Evolutionary conservation across 2,113 vertebrate species (phyloP).

Genomic region (Enhydra lutris): DNA sequence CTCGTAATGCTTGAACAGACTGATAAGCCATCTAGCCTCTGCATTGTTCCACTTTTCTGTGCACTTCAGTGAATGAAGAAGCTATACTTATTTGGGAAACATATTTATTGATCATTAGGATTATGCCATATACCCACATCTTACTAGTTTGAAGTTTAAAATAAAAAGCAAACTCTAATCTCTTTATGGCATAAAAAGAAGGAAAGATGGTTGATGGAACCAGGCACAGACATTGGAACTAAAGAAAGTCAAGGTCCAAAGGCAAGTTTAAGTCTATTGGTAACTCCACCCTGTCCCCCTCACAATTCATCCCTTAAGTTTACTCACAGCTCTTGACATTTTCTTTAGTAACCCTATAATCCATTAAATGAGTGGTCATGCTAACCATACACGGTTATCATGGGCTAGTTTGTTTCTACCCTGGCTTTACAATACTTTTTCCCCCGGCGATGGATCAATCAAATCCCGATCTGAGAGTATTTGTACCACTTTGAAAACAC

Average conservation of each 20-base stretch:
- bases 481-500: neutral
- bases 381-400: neutral
- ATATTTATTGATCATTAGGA: fast-evolving
- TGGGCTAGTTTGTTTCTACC: neutral
- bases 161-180: neutral
- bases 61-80: neutral
- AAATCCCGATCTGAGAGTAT: neutral
- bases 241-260: neutral
- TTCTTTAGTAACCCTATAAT: neutral
- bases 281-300: too few relatives aligned
- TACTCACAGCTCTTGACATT: neutral
- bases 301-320: neutral
- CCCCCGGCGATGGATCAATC: neutral
- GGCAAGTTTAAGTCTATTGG: neutral
- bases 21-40: neutral
- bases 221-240: neutral
- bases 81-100: neutral
- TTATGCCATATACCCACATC: neutral
- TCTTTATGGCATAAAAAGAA: neutral
- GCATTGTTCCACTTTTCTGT: neutral
- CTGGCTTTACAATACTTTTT: neutral
- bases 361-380: neutral
- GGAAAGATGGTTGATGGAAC: neutral
- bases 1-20: neutral
- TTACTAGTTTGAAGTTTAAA: neutral